Evolutionary conservation across 2,113 vertebrate species (phyloP), one percentile per base, ranked within the genome.

Genomic region (Caranx melampygus): DNA sequence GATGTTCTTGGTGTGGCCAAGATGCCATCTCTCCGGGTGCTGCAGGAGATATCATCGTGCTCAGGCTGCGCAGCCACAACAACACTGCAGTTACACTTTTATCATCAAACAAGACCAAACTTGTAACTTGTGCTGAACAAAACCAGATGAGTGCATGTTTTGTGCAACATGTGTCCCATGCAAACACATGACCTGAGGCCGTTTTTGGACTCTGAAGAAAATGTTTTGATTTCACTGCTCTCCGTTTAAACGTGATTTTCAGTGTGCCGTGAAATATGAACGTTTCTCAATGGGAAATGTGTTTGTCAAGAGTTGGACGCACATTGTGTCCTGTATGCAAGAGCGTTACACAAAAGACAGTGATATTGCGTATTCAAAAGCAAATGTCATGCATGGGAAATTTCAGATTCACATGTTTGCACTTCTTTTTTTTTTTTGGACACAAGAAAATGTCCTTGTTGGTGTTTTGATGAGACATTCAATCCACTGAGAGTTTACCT

Each of bases 61-160:
- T 79, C 18, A 42, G 26, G 55, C 13, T 42, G 33, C 64, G 45
- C n/a, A 85, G 65, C 44, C 62, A 70, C 64, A 18, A 81, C 37
- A 65, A 72, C 20, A 59, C 44, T 76, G 49, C 35, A 44, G 37
- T 59, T 44, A 31, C 62, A 66, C 21, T 57, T 37, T 79, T 61
- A 77, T 76, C 61, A 68, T 49, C 67, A 71, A 79, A 76, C 66
- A 80, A 82, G 80, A 85, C 16, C 4, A 31, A 75, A 81, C 81
- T 42, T 79, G 82, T 72, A 74, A 81, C 81, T 47, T 79, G 82
- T 72, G 16, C 62, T 40, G 20, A 70, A 42, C 21, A 55, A 20
- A 42, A 77, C 26, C 57, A 72, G 64, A 62, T 61, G 44, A 47
- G 21, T 61, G 44, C 33, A 51, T 73, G 79, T 64, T 79, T 79